These are phyloP conservation scores for Rhyacichthys aspro DNA, from an alignment of 2,797 vertebrate genomes.

Conservation along the genomic window DNA sequence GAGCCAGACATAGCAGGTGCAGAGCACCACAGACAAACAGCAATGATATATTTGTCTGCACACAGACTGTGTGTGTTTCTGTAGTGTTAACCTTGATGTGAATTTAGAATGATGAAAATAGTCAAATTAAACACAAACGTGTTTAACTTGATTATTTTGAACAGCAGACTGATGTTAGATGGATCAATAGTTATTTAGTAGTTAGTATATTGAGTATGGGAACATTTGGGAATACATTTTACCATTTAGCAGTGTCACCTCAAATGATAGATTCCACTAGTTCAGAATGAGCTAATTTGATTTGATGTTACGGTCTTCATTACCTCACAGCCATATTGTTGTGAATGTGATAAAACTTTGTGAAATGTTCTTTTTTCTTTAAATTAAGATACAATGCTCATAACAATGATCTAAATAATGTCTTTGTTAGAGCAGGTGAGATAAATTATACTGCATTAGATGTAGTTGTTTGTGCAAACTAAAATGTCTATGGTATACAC, in stretches of 20 bases:
- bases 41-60: conserved; percentile 44
- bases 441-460: conserved; percentile 5
- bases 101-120: conserved; percentile 57
- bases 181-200: conserved; percentile 2
- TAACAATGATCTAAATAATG: conserved; percentile 16
- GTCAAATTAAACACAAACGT: conserved; percentile 56
- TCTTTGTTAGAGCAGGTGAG: neutral
- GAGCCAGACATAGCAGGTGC: conserved; percentile 55
- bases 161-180: conserved; percentile 56
- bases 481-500: too few species aligned
- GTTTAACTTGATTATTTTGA: conserved; percentile 73
- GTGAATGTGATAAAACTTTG: neutral
- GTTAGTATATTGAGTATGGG: too few species aligned
- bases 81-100: conserved; percentile 26
- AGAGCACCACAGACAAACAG: conserved; percentile 46
- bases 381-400: too few species aligned
- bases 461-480: conserved; percentile 9
- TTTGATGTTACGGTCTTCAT: neutral
- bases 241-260: too few species aligned
- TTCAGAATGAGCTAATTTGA: too few species aligned
- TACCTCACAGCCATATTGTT: neutral
- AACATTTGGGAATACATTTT: too few species aligned
- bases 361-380: neutral
- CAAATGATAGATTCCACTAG: too few species aligned
- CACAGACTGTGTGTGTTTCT: conserved; percentile 36